Evolutionary conservation across 2,888 invertebrate species (phyloP).

Genomic region (Linnaemya vulpina): DNA sequence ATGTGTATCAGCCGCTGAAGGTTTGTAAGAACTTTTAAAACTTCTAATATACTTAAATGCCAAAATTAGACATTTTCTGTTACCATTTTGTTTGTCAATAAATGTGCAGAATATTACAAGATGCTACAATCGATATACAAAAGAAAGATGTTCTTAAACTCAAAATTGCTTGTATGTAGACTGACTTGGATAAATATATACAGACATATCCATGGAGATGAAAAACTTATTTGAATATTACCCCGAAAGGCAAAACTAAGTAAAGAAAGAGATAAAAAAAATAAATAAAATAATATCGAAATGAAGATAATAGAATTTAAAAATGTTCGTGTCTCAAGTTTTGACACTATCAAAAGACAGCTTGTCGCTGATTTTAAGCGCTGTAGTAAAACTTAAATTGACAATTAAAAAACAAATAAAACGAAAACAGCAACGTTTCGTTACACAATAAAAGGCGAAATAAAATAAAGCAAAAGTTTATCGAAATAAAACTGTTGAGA

Average conservation of each 20-base stretch:
- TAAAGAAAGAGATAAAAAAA: slow-evolving; percentile 25
- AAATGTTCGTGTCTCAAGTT: slow-evolving; percentile 63
- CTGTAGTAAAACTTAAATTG: slow-evolving; percentile 62
- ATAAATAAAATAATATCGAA: slow-evolving; percentile 32
- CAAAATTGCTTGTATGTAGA: slow-evolving; percentile 15
- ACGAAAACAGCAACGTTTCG: slow-evolving; percentile 5
- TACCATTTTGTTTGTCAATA: slow-evolving; percentile 18
- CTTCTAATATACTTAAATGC: too few relatives aligned
- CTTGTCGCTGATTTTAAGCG: slow-evolving; percentile 64
- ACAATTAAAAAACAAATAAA: slow-evolving; percentile 62
- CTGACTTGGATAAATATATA: slow-evolving; percentile 3
- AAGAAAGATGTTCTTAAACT: slow-evolving; percentile 11
- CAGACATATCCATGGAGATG: not conserved
- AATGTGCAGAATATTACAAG: not conserved
- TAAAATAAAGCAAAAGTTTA: slow-evolving; percentile 46
- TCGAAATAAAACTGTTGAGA: slow-evolving; percentile 34
- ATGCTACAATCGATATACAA: not conserved
- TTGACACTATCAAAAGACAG: slow-evolving; percentile 69
- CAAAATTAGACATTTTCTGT: slow-evolving; percentile 40
- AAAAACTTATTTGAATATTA: slow-evolving; percentile 51
- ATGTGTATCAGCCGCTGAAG: too few relatives aligned
- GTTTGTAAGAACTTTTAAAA: too few relatives aligned
- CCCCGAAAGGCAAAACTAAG: slow-evolving; percentile 49
- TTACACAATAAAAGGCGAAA: slow-evolving; percentile 28
- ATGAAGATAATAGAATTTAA: slow-evolving; percentile 54